Evolutionary conservation across 2,888 invertebrate genomes (phyloP), one percentile per base, ranked within the genome.

Genomic region (Oeneis ivallda): DNA sequence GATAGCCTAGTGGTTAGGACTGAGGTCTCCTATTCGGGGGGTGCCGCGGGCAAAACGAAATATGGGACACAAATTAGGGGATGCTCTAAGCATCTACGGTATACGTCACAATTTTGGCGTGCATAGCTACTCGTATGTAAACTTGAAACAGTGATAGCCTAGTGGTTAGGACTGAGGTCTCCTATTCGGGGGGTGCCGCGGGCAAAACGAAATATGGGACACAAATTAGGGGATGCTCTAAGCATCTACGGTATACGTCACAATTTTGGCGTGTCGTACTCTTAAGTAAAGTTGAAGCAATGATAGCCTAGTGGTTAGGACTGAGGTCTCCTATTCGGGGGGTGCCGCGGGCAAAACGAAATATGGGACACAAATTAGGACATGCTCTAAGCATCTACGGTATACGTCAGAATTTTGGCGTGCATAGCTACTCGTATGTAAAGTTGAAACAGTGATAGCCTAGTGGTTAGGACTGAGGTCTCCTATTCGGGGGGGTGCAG

Each of bases 331-430:
- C n/a, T n/a, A n/a, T n/a, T n/a, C n/a, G n/a, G n/a, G n/a, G n/a
- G 47, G 9, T 1, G 19, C 56, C 56, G 15, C 19, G 56, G 41
- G 56, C 39, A 17, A 13, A 56, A 56, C 56, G 56, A 56, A 56
- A 56, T 56, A 41, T 19, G 19, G 56, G 41, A 39, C 19, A 11
- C 39, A 39, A 13, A 41, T 50, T 50, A 50, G 19, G 49, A 26
- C 13, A 50, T 26, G 7, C 49, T 11, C 8, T 26, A 11, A 50
- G 19, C 19, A 11, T 11, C 19, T 5, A 13, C 8, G 6, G 17
- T 26, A 26, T 11, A 11, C 47, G 2, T 47, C 15, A 47, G 8
- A 17, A 47, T 1, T 17, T 0, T 9, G n/a, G n/a, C 7, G 43
- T 7, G 1, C 1, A 43, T 5, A 41, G 0, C 11, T 41, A 41